These are phyloP conservation scores for Drosophila sturtevanti DNA, from an alignment of 1,140 invertebrate species.

Conservation along the genomic window DNA sequence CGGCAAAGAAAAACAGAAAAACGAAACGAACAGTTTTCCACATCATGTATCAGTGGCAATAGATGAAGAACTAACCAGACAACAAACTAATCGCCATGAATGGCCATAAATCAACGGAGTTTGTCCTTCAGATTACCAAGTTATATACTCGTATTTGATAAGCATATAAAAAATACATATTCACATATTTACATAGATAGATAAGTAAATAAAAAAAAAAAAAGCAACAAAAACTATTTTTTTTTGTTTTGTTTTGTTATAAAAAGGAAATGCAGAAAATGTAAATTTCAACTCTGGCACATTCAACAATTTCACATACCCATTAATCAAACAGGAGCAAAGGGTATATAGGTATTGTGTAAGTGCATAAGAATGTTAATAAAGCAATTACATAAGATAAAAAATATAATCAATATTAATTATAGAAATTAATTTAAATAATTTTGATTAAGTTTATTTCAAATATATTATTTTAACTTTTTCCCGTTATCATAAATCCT, in stretches of 20 bases:
- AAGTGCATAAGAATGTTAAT: too few relatives aligned
- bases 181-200: neutral
- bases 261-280: constrained; percentile 4
- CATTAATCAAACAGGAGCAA: neutral
- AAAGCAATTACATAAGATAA: too few relatives aligned
- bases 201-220: constrained; percentile 1
- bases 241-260: neutral
- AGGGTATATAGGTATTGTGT: neutral
- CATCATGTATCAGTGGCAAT: neutral
- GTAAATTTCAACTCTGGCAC: constrained; percentile 3
- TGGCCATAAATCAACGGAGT: constrained; percentile 3
- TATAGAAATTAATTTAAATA: too few relatives aligned
- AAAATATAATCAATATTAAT: too few relatives aligned
- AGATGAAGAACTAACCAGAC: neutral
- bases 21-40: neutral
- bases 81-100: neutral
- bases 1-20: too few relatives aligned
- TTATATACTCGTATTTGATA: constrained; percentile 6
- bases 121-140: constrained; percentile 1
- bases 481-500: too few relatives aligned
- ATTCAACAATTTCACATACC: neutral
- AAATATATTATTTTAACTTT: too few relatives aligned
- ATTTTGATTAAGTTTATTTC: too few relatives aligned
- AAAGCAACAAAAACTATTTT: neutral
- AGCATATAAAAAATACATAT: constrained; percentile 9